Evolutionary conservation across 2,113 vertebrate species (phyloP), one percentile per base, ranked within the genome.

Genomic region (Sander vitreus): DNA sequence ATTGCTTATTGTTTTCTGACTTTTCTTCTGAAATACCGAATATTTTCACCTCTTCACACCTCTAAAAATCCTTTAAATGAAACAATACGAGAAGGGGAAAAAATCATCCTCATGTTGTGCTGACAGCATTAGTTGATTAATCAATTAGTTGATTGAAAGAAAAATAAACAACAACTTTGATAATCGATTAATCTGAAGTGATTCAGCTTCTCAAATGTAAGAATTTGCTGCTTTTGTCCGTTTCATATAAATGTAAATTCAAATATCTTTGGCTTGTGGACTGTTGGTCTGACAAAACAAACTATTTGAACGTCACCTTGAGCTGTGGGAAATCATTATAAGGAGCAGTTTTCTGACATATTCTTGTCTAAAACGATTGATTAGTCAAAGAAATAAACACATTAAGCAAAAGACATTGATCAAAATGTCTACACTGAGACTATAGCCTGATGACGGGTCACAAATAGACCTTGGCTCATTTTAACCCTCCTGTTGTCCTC

Each of bases 261-360:
- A 39, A 72, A 47, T 27, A 72, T 47, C 2, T 71, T 43, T 68
- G 25, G 65, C 15, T 67, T 70, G 33, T 60, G 54, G 16, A 59
- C 11, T 27, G 11, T n/a, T 21, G 11, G 30, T 39, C 13, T 64
- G 11, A 43, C 11, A 39, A 45, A 65, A 43, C 33, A 64, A 65
- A n/a, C 39, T 15, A 64, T 23, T 45, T 23, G 6, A 65, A 25
- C 19, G 3, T 23, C 58, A 25, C 27, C 18, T n/a, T 53, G 12
- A 6, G 50, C 50, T 21, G 5, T n/a, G 12, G 4, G 30, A 33
- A 5, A 33, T 33, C 30, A 33, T 33, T 33, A 5, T 33, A 33
- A 33, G 30, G 30, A 33, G 30, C 18, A 1, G 18, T 27, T 48
- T 70, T n/a, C 27, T 54, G 9, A 69, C 19, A 36, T 23, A 55